Evolutionary conservation across 2,797 vertebrate genomes (phyloP).

Genomic region (Avahi laniger): DNA sequence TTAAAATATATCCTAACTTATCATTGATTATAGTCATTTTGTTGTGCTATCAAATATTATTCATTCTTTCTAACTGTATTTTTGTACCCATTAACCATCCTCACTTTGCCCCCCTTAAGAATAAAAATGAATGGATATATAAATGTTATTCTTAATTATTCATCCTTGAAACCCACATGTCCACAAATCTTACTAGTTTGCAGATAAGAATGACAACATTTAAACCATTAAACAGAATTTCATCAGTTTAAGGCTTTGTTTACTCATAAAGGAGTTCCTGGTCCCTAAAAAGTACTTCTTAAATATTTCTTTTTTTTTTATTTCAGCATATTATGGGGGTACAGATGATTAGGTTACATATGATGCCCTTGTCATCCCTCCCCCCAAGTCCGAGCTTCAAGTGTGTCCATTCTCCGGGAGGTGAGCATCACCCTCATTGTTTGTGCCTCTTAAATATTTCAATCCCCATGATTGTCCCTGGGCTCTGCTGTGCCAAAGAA

Average conservation of each 20-base stretch:
- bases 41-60: background rate
- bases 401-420: too few species aligned
- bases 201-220: background rate
- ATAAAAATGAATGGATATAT: conserved; percentile 13
- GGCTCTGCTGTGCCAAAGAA: background rate
- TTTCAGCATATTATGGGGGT: too few species aligned
- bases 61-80: background rate
- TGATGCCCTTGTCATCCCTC: too few species aligned
- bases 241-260: background rate
- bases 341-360: too few species aligned
- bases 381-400: too few species aligned
- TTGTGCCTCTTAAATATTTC: background rate
- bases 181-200: background rate
- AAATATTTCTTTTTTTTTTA: background rate
- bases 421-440: too few species aligned
- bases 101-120: background rate
- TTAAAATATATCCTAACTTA: background rate
- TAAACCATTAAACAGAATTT: background rate
- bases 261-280: background rate
- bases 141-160: background rate
- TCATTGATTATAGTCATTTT: background rate
- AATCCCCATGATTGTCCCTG: background rate
- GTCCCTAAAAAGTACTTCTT: background rate
- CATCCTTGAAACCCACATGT: background rate
- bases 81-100: background rate